Evolutionary conservation across 2,113 vertebrate genomes (phyloP).

Genomic region (Lucifuga dentata): DNA sequence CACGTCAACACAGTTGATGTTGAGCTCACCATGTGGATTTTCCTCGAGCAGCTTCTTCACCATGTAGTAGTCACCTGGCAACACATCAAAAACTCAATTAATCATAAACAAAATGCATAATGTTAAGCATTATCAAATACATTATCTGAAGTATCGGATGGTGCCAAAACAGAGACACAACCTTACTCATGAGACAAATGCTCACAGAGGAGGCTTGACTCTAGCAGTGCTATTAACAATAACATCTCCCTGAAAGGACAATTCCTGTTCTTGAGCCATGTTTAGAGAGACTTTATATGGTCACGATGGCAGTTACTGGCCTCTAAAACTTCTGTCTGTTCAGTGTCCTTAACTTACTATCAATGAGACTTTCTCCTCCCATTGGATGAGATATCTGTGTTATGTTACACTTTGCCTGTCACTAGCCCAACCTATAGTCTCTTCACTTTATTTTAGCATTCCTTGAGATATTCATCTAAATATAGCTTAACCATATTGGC

Average conservation of each 20-base stretch:
- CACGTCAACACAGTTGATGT: constrained; percentile 97
- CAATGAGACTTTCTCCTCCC: constrained; percentile 45
- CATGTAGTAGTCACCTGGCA: constrained; percentile 98
- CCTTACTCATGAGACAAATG: not conserved
- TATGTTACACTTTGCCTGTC: not conserved
- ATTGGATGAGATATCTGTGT: not conserved
- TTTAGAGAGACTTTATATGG: constrained; percentile 79
- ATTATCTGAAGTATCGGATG: not conserved
- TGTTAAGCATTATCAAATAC: too few relatives aligned
- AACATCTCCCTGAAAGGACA: constrained; percentile 76
- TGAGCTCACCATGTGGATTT: constrained; percentile 92
- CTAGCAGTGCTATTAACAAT: constrained; percentile 59
- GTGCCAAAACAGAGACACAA: constrained; percentile 12
- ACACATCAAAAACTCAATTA: not conserved
- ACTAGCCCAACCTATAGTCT: not conserved
- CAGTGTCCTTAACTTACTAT: constrained; percentile 46
- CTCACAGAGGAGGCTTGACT: constrained; percentile 11
- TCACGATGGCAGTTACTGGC: constrained; percentile 40
- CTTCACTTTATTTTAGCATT: constrained; percentile 10
- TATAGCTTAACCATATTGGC: constrained; percentile 30
- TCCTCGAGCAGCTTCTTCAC: constrained; percentile 98
- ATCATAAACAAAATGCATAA: too few relatives aligned
- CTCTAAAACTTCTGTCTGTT: constrained; percentile 6
- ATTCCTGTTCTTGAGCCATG: constrained; percentile 26
- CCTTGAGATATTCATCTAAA: constrained; percentile 21